Evolutionary conservation across 2,888 invertebrate genomes (phyloP).

Genomic region (Cepaea hortensis): DNA sequence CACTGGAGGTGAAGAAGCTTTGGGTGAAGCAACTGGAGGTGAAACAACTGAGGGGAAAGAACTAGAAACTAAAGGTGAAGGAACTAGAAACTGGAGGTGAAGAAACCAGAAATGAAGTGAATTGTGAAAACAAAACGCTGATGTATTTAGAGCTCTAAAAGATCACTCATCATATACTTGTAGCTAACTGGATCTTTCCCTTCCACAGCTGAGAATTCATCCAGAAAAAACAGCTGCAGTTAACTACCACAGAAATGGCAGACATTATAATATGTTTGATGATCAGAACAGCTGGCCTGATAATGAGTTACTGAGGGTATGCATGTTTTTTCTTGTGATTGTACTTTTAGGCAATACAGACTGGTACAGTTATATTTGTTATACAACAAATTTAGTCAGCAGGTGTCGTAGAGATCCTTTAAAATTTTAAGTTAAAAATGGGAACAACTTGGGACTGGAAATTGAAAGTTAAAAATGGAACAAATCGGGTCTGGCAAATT

Average conservation of each 20-base stretch:
- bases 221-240: slow-evolving; percentile 42
- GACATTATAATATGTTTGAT: slow-evolving; percentile 56
- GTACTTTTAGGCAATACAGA: neutral
- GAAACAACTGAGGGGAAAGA: too few species aligned
- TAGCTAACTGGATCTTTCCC: neutral
- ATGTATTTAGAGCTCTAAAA: neutral
- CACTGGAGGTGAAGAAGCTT: too few species aligned
- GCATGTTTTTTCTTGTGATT: neutral
- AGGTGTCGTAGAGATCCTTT: too few species aligned
- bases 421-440: too few species aligned
- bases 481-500: too few species aligned
- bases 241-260: slow-evolving; percentile 23
- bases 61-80: too few species aligned
- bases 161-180: too few species aligned
- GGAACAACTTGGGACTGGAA: too few species aligned
- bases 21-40: too few species aligned
- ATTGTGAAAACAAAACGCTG: neutral
- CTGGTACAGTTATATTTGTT: too few species aligned
- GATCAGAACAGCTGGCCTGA: slow-evolving; percentile 85
- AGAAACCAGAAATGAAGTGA: neutral
- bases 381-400: too few species aligned
- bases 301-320: slow-evolving; percentile 89
- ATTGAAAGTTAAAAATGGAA: too few species aligned
- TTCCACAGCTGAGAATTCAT: slow-evolving; percentile 53
- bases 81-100: neutral